Base-by-base conservation (phyloP, 2,797 vertebrate species). In the Sciaenops ocellatus region DNA sequence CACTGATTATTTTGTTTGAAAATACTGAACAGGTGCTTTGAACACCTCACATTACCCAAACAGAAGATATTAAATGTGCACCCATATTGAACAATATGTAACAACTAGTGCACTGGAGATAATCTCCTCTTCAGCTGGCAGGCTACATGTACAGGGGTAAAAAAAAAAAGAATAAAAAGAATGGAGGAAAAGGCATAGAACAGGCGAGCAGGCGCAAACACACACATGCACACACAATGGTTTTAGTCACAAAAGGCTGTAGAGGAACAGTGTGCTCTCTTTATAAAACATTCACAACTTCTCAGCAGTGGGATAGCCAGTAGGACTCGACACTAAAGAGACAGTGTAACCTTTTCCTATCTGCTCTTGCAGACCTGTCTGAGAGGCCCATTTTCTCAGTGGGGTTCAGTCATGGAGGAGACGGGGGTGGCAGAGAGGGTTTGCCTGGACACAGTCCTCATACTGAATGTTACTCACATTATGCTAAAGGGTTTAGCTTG, bases 271-370 rank as follows among this genome's bases (percentile, higher is more conserved):
- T 20, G 47, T 2, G 1, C 7, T 20, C 24, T 42, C 38, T 60
- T 69, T 48, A 59, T 76, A 20, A 86, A 80, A 78, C 73, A 83
- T 85, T 83, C 69, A 65, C 67, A 78, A 56, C 75, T 82, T 78
- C 77, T 71, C 73, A 64, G 57, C 73, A 54, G 69, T 34, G 64
- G 69, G 28, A 72, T 16, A 30, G 55, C 71, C 30, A 26, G 62
- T 52, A 44, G 61, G 55, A 76, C 56, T 2, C 24, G 4, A 16
- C 67, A 34, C 73, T 51, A 15, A 62, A 56, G 71, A 73, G 79
- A 72, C 74, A 55, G 56, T 28, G 62, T 73, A 83, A 82, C 78
- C 56, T 84, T 88, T 85, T 52, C 82, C 79, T 91, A 91, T 93
- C 87, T 84, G 76, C 77, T 70, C 74, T n/a, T 6, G 65, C 90